A percentile compares a stretch with the other conserved stretches of the same genome.
These are phyloP conservation scores for Hyphantria cunea DNA, from an alignment of 1,140 invertebrate genomes.

Conservation along the genomic window DNA sequence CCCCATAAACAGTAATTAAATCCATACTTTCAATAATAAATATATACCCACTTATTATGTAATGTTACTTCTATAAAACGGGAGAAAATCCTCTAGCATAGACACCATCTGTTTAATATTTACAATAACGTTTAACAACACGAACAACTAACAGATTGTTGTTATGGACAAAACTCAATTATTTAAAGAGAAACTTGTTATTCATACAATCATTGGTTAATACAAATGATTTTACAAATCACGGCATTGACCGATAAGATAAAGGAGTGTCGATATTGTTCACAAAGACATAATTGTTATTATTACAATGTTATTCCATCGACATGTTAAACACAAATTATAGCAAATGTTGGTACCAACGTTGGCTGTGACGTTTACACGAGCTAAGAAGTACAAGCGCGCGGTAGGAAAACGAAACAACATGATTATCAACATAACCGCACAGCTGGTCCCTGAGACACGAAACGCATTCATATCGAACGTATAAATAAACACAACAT, in stretches of 20 bases:
- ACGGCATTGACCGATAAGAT: slow-evolving; percentile 22
- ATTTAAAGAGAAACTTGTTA: no score
- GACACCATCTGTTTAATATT: no score
- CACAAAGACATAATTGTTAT: slow-evolving; percentile 9
- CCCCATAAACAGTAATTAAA: no score
- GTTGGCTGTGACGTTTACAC: slow-evolving; percentile 49
- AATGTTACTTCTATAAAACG: no score
- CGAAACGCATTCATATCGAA: slow-evolving; percentile 7
- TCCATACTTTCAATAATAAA: no score
- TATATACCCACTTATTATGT: no score
- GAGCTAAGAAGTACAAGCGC: slow-evolving; percentile 39
- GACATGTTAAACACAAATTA: slow-evolving; percentile 7
- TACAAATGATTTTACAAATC: no score
- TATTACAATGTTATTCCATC: slow-evolving; percentile 16
- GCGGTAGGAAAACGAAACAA: slow-evolving; percentile 60
- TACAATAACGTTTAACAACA: no score
- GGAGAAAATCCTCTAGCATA: no score
- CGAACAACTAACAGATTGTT: no score
- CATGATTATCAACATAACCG: slow-evolving; percentile 57
- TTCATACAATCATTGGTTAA: no score
- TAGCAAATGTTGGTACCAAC: slow-evolving; percentile 42
- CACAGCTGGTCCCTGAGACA: slow-evolving; percentile 53
- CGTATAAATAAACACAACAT: slow-evolving; percentile 31
- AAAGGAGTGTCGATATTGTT: not conserved
- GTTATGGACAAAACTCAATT: no score